Conservation (phyloP, 2,113 vertebrate genomes). For the Pelmatolapia mariae region DNA sequence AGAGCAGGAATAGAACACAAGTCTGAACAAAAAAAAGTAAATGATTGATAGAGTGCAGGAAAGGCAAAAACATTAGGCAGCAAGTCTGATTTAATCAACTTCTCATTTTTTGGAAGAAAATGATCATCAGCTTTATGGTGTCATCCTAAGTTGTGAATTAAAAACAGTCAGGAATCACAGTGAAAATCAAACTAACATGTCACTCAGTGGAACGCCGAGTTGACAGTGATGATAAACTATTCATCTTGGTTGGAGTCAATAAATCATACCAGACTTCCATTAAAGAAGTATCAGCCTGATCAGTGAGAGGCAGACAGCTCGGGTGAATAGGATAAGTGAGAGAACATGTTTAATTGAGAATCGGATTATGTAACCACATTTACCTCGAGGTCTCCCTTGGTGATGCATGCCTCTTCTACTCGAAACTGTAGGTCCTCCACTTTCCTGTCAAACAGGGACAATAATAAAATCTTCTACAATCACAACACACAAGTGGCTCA, state of each 20-base stretch:
- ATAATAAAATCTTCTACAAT: background rate
- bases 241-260: background rate
- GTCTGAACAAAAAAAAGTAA: background rate
- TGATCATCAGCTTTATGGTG: background rate
- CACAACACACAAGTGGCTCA: background rate
- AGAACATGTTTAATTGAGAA: background rate
- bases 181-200: background rate
- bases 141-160: background rate
- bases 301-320: background rate
- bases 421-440: conserved; percentile 98
- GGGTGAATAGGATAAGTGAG: background rate
- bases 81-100: background rate
- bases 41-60: background rate
- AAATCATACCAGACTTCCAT: background rate
- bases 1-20: background rate
- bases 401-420: conserved; percentile 97
- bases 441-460: conserved; percentile 75
- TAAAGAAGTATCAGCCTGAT: background rate
- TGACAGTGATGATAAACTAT: background rate
- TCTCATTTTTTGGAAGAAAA: background rate
- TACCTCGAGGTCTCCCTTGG: conserved; percentile 99
- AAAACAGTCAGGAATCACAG: background rate
- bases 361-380: conserved; percentile 8
- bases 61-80: background rate
- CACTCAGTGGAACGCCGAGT: background rate